Conservation (phyloP, 2,113 vertebrate genomes). For the Dipodomys spectabilis region DNA sequence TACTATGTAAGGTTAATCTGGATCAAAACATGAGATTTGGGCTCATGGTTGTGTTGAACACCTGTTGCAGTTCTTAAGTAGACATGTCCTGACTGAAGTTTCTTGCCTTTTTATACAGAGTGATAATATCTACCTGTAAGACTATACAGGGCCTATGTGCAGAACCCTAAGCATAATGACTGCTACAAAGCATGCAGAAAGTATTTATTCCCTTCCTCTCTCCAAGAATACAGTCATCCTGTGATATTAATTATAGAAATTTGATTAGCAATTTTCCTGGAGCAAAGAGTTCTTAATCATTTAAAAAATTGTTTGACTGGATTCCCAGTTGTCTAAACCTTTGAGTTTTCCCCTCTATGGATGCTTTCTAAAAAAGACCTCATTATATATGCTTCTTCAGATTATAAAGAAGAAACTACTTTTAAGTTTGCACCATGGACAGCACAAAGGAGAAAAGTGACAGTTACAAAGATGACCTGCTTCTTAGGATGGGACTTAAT, state of each 20-base stretch:
- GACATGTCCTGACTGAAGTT: background rate
- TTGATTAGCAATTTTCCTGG: slow-evolving; percentile 35
- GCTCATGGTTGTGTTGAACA: slow-evolving; percentile 15
- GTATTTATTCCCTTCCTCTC: background rate
- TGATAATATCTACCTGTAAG: background rate
- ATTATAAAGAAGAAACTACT: slow-evolving; percentile 44
- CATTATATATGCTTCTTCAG: slow-evolving; percentile 75
- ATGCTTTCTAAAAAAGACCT: slow-evolving; percentile 55
- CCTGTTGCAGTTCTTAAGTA: background rate
- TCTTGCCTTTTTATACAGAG: slow-evolving; percentile 11
- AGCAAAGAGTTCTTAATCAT: slow-evolving; percentile 22
- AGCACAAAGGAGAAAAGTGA: slow-evolving; percentile 67
- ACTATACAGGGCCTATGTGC: background rate
- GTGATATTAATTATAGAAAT: slow-evolving; percentile 17
- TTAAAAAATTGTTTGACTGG: slow-evolving; percentile 8
- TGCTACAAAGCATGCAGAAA: background rate
- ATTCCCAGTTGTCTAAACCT: slow-evolving; percentile 8
- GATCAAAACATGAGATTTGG: background rate
- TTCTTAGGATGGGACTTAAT: slow-evolving; percentile 96
- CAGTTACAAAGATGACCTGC: slow-evolving; percentile 84
- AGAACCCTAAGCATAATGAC: background rate
- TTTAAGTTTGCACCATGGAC: slow-evolving; percentile 78
- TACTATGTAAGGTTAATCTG: background rate
- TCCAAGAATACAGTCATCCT: background rate
- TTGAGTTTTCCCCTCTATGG: background rate